Percentiles rank a stretch among this genome's conserved stretches.
These are phyloP conservation scores for Spialia ferax DNA, from an alignment of 2,888 invertebrate genomes.

Conservation along the genomic window DNA sequence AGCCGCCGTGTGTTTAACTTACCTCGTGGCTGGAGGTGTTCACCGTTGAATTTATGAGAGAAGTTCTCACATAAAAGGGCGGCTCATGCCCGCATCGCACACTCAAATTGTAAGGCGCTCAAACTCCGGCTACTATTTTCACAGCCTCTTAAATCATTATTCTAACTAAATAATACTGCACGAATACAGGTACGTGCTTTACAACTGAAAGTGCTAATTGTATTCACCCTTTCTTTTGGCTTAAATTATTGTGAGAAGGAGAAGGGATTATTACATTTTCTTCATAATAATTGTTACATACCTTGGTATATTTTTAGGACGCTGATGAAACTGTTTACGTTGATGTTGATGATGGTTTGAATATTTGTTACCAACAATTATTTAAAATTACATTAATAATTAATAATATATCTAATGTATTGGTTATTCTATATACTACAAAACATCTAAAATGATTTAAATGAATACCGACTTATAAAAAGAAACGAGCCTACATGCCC, in stretches of 20 bases:
- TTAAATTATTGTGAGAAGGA: neutral
- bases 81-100: constrained; percentile 49
- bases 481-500: too few species aligned
- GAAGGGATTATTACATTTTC: too few species aligned
- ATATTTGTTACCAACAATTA: too few species aligned
- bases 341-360: too few species aligned
- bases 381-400: too few species aligned
- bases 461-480: too few species aligned
- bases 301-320: too few species aligned
- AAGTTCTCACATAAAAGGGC: constrained; percentile 63
- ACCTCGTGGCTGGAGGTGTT: constrained; percentile 48
- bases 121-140: constrained; percentile 55
- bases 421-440: too few species aligned
- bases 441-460: too few species aligned
- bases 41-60: constrained; percentile 58
- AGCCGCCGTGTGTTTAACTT: constrained; percentile 50
- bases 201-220: neutral
- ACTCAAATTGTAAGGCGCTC: constrained; percentile 52
- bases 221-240: neutral
- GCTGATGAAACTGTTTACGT: too few species aligned
- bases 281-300: too few species aligned
- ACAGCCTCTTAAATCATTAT: constrained; percentile 15
- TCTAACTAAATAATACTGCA: constrained; percentile 13
- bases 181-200: neutral
- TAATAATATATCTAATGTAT: too few species aligned